phyloP scores from a whole-genome alignment of 2,888 invertebrate genomes.

The Agrochola circellaris region DNA sequence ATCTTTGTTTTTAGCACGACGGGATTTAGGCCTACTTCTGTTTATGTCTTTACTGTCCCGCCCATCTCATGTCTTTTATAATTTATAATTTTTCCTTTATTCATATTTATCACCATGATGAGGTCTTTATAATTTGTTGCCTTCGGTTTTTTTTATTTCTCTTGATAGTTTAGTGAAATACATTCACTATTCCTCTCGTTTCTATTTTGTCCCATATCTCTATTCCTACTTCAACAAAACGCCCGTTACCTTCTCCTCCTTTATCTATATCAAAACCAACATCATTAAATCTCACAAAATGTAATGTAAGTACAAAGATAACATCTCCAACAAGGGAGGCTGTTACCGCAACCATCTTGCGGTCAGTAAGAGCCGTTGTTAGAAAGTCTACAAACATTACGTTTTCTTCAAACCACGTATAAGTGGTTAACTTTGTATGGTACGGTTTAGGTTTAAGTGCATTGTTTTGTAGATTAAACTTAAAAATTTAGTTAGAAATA shows the following conservation, averaged over 20 bases:
- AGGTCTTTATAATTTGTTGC: not conserved
- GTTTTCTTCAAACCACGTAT: constrained; percentile 57
- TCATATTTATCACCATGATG: not conserved
- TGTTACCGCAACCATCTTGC: constrained; percentile 71
- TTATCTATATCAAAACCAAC: constrained; percentile 36
- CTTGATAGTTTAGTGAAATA: not conserved
- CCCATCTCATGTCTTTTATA: not conserved
- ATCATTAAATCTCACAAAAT: constrained; percentile 34
- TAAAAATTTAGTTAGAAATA: not conserved
- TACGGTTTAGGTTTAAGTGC: not conserved
- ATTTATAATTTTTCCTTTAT: not conserved
- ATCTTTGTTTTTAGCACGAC: not conserved
- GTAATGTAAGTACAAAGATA: constrained; percentile 46
- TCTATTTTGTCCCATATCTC: not conserved
- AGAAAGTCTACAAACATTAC: constrained; percentile 58
- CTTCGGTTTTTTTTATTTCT: not conserved
- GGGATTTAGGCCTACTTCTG: not conserved
- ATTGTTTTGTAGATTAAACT: constrained; percentile 15
- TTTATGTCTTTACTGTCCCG: not conserved
- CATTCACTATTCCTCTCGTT: fast-evolving
- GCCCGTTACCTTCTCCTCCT: not conserved
- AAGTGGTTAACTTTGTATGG: constrained; percentile 36
- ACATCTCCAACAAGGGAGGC: constrained; percentile 41
- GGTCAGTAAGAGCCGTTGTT: constrained; percentile 59
- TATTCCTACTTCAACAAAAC: not conserved